These are phyloP conservation scores for Neolamprologus hecqui DNA, from an alignment of 2,113 vertebrate genomes.

Conservation along the genomic window DNA sequence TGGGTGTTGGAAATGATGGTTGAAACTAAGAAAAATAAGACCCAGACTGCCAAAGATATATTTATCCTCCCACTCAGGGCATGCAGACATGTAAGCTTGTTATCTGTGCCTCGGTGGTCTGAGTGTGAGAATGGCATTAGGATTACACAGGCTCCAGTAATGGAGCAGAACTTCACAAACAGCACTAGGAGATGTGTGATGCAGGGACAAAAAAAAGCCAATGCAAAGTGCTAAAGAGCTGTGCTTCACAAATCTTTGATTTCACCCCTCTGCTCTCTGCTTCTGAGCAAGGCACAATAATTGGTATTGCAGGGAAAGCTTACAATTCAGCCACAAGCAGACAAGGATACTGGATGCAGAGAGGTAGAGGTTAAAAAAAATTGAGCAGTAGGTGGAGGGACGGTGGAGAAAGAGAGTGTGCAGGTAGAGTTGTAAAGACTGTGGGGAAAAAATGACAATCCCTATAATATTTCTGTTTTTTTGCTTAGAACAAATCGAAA, in stretches of 20 bases:
- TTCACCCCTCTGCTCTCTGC: conserved; percentile 25
- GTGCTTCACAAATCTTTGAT: conserved; percentile 7
- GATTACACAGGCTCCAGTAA: background rate
- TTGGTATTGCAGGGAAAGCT: conserved; percentile 30
- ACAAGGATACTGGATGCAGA: background rate
- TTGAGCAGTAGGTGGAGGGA: background rate
- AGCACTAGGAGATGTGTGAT: background rate
- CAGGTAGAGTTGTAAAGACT: background rate
- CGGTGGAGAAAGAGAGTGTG: background rate
- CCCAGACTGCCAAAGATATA: background rate
- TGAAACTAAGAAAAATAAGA: background rate
- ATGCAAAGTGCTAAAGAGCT: background rate
- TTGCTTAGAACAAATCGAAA: background rate
- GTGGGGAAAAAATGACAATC: background rate
- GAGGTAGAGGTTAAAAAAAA: background rate
- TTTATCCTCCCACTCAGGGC: background rate
- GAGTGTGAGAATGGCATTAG: background rate
- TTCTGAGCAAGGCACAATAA: conserved; percentile 16
- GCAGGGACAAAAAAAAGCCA: background rate
- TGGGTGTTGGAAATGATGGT: background rate
- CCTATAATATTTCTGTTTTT: background rate
- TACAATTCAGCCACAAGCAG: conserved; percentile 21
- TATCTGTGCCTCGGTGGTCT: background rate
- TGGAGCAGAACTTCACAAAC: background rate
- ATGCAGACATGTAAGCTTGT: background rate